phyloP scores from a whole-genome alignment of 2,888 invertebrate genomes.

The Pseudococcus viburni region DNA sequence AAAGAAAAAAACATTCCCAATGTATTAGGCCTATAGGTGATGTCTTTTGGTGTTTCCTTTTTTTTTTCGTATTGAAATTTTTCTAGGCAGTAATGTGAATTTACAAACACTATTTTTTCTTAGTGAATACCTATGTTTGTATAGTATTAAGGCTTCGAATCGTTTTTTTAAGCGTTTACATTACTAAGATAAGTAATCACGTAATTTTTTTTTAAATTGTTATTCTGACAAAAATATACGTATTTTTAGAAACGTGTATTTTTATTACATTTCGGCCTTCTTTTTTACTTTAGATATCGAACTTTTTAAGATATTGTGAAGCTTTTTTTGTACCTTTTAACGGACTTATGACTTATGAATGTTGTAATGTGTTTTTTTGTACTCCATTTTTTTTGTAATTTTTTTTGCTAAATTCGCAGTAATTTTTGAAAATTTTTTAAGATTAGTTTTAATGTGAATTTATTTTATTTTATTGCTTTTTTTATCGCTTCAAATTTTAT shows the following conservation, averaged over 20 bases:
- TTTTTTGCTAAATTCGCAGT: neutral
- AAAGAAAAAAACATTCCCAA: slow-evolving; percentile 7
- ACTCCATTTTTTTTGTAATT: neutral
- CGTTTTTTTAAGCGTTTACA: neutral
- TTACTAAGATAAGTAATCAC: slow-evolving; percentile 19
- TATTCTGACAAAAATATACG: slow-evolving; percentile 38
- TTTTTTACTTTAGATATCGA: neutral
- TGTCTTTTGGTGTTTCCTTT: neutral
- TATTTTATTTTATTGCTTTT: slow-evolving; percentile 24
- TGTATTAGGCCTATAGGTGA: slow-evolving; percentile 35
- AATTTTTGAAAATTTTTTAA: neutral
- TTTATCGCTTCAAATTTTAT: neutral
- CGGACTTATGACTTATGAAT: neutral
- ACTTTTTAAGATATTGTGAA: neutral
- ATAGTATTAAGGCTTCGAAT: slow-evolving; percentile 35
- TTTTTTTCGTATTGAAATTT: neutral
- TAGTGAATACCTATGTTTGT: neutral
- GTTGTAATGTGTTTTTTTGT: slow-evolving; percentile 5
- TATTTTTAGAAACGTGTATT: neutral
- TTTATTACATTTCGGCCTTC: neutral
- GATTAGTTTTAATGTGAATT: neutral
- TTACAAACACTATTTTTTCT: slow-evolving; percentile 14
- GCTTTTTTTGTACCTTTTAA: neutral
- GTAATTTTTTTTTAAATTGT: slow-evolving; percentile 47
- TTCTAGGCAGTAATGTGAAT: slow-evolving; percentile 29